Conservation (phyloP, 2,888 invertebrate genomes). For the Epistrophella euchroma region DNA sequence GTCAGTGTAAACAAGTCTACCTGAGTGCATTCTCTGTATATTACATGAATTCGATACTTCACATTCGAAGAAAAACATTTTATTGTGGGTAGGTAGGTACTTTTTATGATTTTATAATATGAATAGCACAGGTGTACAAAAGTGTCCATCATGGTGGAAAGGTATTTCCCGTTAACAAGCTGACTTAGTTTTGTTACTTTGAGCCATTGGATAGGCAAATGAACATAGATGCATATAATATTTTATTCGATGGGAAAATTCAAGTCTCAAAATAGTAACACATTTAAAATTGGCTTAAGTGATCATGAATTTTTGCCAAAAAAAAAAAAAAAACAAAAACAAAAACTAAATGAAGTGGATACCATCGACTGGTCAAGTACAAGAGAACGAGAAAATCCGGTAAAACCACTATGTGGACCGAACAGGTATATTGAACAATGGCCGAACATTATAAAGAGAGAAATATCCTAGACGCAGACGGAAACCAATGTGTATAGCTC, state of each 20-base stretch:
- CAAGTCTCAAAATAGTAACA: not conserved
- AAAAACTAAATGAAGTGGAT: not conserved
- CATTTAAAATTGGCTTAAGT: not conserved
- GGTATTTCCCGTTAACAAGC: constrained; percentile 13
- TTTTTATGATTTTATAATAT: constrained; percentile 3
- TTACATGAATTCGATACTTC: constrained; percentile 51
- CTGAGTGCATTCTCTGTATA: constrained; percentile 48
- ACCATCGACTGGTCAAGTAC: constrained; percentile 22
- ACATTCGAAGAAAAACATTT: constrained; percentile 54
- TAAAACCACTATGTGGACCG: constrained; percentile 69
- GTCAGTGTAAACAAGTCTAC: constrained; percentile 65
- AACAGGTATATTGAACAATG: constrained; percentile 69
- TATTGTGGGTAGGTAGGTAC: constrained; percentile 24
- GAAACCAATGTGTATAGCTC: constrained; percentile 44
- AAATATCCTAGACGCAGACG: constrained; percentile 55
- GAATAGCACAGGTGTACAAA: constrained; percentile 5
- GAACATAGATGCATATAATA: not conserved
- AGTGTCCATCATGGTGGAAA: not conserved
- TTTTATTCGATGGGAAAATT: not conserved
- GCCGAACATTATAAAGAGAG: constrained; percentile 29
- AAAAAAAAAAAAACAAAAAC: not conserved
- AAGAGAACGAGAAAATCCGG: constrained; percentile 70
- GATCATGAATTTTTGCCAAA: constrained; percentile 21
- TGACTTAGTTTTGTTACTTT: not conserved
- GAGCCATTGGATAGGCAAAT: not conserved